Conservation (phyloP, 2,113 vertebrate species). For the Epinephelus moara region DNA sequence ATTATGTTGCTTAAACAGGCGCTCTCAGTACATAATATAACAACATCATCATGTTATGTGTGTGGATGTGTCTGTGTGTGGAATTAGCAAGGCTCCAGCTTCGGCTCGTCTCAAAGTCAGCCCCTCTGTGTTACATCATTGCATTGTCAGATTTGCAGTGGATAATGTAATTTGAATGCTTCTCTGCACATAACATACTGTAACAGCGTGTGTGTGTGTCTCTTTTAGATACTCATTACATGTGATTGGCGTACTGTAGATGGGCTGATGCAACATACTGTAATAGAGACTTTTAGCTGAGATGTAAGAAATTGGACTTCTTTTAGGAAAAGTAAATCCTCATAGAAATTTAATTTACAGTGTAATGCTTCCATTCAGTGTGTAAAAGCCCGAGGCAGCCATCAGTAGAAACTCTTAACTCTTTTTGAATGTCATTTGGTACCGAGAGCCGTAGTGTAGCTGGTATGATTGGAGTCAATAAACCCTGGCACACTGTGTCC, state of each 20-base stretch:
- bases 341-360: neutral
- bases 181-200: neutral
- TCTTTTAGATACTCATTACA: conserved; percentile 2
- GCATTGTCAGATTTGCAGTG: conserved; percentile 28
- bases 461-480: neutral
- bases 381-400: neutral
- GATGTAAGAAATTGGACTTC: conserved; percentile 1
- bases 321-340: neutral
- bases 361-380: neutral
- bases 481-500: neutral
- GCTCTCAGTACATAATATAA: conserved; percentile 13
- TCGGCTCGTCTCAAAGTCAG: conserved; percentile 6
- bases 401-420: neutral
- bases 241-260: neutral
- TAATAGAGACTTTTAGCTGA: conserved; percentile 9
- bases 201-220: neutral
- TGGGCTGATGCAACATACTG: conserved; percentile 36
- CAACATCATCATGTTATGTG: conserved; percentile 6
- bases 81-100: conserved; percentile 16
- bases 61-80: conserved; percentile 5
- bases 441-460: neutral
- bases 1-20: conserved; percentile 24
- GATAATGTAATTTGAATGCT: conserved; percentile 35
- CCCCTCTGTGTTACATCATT: conserved; percentile 16
- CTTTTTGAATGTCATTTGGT: conserved; percentile 9